Base-by-base conservation (phyloP, 2,797 vertebrate genomes). In the Esox lucius region DNA sequence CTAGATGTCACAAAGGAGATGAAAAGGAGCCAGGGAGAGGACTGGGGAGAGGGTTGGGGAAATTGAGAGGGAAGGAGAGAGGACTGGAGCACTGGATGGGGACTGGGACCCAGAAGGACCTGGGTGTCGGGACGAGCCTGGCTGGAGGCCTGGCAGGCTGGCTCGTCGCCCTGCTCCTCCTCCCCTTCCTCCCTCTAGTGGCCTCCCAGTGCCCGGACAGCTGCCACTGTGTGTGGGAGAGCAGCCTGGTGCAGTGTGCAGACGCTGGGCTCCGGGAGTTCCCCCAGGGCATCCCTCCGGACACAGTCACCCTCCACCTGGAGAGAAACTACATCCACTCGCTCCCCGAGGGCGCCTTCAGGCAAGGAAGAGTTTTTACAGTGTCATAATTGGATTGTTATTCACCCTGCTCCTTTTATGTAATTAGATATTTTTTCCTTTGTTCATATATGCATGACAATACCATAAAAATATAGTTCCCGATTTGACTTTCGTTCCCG, bases 321-420 rank as follows among this genome's bases (percentile, higher is more conserved):
- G 94, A 95, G 74, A 91, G 90, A 70, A 95, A 95, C 85, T 88
- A 90, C 86, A 95, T 95, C 80, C 89, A 91, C 0, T 90, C 26
- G 59, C 81, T 95, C 74, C 93, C 93, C 0, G 93, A 92, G 73
- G 87, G 82, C 3, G 89, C 92, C 77, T 94, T 95, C 86, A 61
- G 56, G 56, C 22, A 61, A 61, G 56, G 56, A 22, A 9, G 56
- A 59, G 22, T 61, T 24, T 11, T 46, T 46, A 12, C 46, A 42
- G 7, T 61, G 9, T 61, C 24, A 24, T 61, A 13, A 61, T 12
- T 0, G 8, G 1, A 8, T 22, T 61, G 19, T 13, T 13, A 61
- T 61, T 24, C 22, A 61, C 56, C 56, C 56, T 1, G 11, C n/a
- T 24, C 3, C 22, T 2, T 59, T 4, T 3, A 9, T 59, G 53